A percentile compares a stretch with the other conserved stretches of the same genome.
Evolutionary conservation across 2,888 invertebrate genomes (phyloP).

Genomic region (Drosophila algonquin): DNA sequence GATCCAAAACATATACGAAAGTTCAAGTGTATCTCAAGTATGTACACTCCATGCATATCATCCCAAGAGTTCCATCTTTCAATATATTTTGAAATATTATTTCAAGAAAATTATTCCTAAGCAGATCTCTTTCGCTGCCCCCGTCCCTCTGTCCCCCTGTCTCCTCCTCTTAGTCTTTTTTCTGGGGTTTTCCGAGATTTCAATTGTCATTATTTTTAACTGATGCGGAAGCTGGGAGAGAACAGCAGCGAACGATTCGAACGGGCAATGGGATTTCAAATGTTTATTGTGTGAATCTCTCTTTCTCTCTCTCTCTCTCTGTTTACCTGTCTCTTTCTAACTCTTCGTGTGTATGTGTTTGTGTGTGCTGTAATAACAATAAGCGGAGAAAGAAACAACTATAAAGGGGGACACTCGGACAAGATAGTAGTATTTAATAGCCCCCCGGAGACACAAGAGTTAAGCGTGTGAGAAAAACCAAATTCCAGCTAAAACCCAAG

Average conservation of each 20-base stretch:
- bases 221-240: conserved; percentile 69
- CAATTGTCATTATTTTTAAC: conserved; percentile 76
- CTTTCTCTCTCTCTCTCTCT: background rate
- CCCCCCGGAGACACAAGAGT: conserved; percentile 46
- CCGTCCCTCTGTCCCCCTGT: background rate
- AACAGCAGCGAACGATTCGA: conserved; percentile 33
- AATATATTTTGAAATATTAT: conserved; percentile 35
- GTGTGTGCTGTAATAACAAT: conserved; percentile 36
- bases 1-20: background rate
- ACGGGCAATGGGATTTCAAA: conserved; percentile 37
- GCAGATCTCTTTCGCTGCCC: conserved; percentile 23
- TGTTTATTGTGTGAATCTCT: conserved; percentile 16
- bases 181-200: conserved; percentile 39
- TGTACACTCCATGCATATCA: background rate
- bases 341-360: background rate
- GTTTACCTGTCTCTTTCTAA: background rate
- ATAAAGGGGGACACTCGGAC: conserved; percentile 31
- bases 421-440: conserved; percentile 48
- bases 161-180: background rate
- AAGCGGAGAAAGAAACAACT: conserved; percentile 21
- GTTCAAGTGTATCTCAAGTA: conserved; percentile 1
- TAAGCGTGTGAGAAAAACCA: conserved; percentile 47
- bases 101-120: conserved; percentile 41
- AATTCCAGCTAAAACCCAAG: conserved; percentile 39
- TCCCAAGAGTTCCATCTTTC: background rate